Conservation (phyloP, 2,888 invertebrate genomes). For the Oligia fasciuncula region DNA sequence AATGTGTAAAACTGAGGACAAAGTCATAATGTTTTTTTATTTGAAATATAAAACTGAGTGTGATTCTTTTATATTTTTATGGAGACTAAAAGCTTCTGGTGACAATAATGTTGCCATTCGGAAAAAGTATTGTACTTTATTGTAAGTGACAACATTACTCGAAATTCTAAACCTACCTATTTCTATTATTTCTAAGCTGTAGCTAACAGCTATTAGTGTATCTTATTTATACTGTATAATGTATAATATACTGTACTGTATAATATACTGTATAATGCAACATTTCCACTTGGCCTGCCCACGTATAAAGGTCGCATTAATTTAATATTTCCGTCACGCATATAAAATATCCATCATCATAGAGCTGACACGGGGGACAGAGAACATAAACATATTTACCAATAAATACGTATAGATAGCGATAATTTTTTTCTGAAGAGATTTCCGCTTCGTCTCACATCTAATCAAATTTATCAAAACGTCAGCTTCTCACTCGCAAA, state of each 20-base stretch:
- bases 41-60: slow-evolving; percentile 49
- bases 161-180: neutral
- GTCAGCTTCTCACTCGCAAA: slow-evolving; percentile 40
- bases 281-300: slow-evolving; percentile 3
- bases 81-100: slow-evolving; percentile 17
- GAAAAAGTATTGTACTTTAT: slow-evolving; percentile 9
- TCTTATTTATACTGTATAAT: neutral
- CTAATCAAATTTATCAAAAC: slow-evolving; percentile 65
- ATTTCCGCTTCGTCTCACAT: slow-evolving; percentile 36
- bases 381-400: slow-evolving; percentile 56
- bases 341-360: slow-evolving; percentile 51
- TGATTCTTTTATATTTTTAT: slow-evolving; percentile 44
- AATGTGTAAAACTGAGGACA: slow-evolving; percentile 31
- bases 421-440: slow-evolving; percentile 40
- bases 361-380: slow-evolving; percentile 18
- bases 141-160: neutral
- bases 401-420: slow-evolving; percentile 51
- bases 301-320: slow-evolving; percentile 33
- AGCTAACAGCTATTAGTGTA: neutral
- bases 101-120: slow-evolving; percentile 17
- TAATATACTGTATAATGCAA: neutral
- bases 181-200: neutral
- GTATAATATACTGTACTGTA: neutral
- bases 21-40: slow-evolving; percentile 51
- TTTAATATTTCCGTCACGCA: slow-evolving; percentile 37